These are phyloP conservation scores for Aplodontia rufa DNA, from an alignment of 2,113 vertebrate species.

Conservation along the genomic window DNA sequence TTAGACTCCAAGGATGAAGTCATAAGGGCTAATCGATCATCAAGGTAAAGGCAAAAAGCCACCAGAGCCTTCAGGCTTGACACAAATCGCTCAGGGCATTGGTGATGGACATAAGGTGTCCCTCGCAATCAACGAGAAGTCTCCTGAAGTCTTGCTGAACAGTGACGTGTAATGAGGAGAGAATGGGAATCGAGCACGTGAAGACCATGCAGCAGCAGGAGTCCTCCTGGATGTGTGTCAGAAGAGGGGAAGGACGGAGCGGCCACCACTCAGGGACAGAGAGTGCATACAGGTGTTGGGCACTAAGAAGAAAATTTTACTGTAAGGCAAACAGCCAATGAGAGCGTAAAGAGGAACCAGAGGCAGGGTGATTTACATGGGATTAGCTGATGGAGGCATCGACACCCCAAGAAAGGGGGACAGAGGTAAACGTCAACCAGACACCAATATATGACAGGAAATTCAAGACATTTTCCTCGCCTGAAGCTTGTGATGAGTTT, in stretches of 20 bases:
- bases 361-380: background rate
- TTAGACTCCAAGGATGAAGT: background rate
- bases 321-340: too few relatives aligned
- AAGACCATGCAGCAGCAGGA: too few relatives aligned
- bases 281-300: background rate
- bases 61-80: background rate
- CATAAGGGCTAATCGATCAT: background rate
- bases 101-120: background rate
- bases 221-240: background rate
- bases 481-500: background rate
- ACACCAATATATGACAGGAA: background rate
- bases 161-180: background rate
- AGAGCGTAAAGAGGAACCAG: background rate
- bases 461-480: background rate
- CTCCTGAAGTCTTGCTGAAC: too few relatives aligned
- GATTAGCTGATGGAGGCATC: background rate
- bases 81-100: background rate
- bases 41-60: background rate
- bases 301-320: too few relatives aligned
- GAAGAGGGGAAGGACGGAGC: background rate
- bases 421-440: background rate
- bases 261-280: background rate
- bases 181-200: background rate
- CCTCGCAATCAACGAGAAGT: background rate
- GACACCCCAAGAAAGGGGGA: background rate